Conservation (phyloP, 2,888 invertebrate genomes). For the Osmoderma eremita region DNA sequence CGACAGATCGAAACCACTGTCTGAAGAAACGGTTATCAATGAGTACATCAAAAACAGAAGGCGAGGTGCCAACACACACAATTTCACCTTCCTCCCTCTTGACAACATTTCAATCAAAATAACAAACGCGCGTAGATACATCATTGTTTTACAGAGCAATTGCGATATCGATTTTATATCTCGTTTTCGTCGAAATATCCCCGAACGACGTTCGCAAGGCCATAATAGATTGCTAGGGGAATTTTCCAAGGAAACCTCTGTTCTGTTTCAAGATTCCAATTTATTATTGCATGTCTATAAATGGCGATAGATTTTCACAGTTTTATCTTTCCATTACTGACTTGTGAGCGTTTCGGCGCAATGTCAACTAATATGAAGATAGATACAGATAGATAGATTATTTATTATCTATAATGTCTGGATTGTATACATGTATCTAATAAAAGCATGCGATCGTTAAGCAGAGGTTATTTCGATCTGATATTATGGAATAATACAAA, state of each 20-base stretch:
- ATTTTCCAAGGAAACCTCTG: not conserved
- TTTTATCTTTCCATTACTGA: no score
- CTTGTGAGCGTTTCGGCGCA: no score
- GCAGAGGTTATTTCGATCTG: constrained; percentile 14
- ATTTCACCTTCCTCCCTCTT: not conserved
- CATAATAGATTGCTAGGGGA: constrained; percentile 25
- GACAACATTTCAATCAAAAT: constrained; percentile 1
- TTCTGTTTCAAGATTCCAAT: constrained; percentile 11
- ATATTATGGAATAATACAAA: constrained; percentile 13
- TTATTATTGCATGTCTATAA: constrained; percentile 22
- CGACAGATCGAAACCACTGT: not conserved
- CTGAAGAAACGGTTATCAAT: constrained; percentile 1
- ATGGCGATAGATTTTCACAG: no score
- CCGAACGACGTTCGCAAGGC: not conserved
- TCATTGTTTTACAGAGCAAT: not conserved
- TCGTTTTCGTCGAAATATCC: constrained; percentile 4
- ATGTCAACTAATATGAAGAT: no score
- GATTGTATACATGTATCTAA: not conserved
- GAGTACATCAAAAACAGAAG: constrained; percentile 2
- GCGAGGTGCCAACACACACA: not conserved
- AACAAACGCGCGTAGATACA: not conserved
- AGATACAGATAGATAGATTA: no score
- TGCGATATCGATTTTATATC: constrained; percentile 3
- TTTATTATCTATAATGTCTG: no score
- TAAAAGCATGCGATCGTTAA: constrained; percentile 20